Evolutionary conservation across 53 echinoderm and acorn worm genomes (phyloP).

Genomic region (Antedon mediterranea): DNA sequence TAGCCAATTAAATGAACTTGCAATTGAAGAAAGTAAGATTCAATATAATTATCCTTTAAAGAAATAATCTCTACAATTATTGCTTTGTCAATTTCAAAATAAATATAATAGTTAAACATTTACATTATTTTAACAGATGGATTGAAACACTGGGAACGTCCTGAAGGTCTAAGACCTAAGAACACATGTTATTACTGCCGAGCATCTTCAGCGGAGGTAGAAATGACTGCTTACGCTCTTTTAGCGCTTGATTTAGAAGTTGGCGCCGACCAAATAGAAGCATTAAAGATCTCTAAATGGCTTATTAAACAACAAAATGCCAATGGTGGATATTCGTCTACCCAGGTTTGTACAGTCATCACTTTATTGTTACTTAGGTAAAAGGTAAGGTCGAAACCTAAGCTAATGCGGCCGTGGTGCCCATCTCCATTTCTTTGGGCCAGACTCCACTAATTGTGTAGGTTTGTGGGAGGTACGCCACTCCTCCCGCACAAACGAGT

Average conservation of each 20-base stretch:
- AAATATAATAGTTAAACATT: too few species aligned
- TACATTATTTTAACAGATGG: constrained; percentile 16
- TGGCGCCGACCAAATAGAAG: not conserved
- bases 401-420: too few species aligned
- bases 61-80: too few species aligned
- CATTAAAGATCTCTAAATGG: constrained; percentile 42
- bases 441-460: too few species aligned
- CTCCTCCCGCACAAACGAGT: too few species aligned
- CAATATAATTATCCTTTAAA: too few species aligned
- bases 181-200: constrained; percentile 7
- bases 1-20: not conserved
- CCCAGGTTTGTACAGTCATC: constrained; percentile 32
- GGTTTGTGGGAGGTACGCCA: too few species aligned
- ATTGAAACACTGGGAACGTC: constrained; percentile 37
- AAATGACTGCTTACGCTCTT: constrained; percentile 65
- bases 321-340: constrained; percentile 42
- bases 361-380: too few species aligned
- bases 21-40: not conserved
- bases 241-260: constrained; percentile 11
- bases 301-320: constrained; percentile 39
- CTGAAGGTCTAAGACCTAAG: constrained; percentile 16
- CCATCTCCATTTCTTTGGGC: too few species aligned
- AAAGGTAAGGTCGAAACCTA: too few species aligned
- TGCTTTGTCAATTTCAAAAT: too few species aligned
- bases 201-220: constrained; percentile 43